Evolutionary conservation across 2,113 vertebrate species (phyloP), one percentile per base, ranked within the genome.

Genomic region (Corapipo altera): DNA sequence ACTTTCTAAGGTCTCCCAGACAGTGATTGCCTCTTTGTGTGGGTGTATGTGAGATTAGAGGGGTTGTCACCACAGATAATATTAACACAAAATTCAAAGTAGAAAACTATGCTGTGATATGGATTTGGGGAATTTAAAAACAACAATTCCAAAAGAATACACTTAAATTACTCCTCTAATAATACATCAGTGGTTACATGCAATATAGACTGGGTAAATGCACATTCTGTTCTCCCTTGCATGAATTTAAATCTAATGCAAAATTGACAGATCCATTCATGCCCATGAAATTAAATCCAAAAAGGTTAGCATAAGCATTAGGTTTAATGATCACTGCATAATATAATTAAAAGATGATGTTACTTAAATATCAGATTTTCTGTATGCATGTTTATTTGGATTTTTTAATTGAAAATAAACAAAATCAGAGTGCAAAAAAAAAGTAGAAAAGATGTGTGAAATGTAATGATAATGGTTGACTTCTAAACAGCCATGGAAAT

Each of bases 401-500:
- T 58, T 86, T 97, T 90, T 97, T 97, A 96, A 98, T 95, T 97
- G 96, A 97, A 98, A 98, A 98, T 97, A 98, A 98, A 98, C 98
- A 98, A 98, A 97, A 98, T 97, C 93, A 74, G 91, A 97, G 75
- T 92, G 90, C 1, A 83, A 74, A 97, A 89, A 71, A 95, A 95
- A 95, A 92, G 61, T 94, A 93, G 94, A 96, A 97, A 95, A 97
- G 97, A 97, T 97, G 95, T 94, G 91, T 97, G 97, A 97, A 97
- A 98, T 97, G 94, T 98, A 98, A 98, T 98, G 97, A 98, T 98
- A 98, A 98, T 97, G 97, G 96, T 97, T 98, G 98, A 98, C 98
- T 98, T 98, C 98, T 97, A 98, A 98, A 98, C 97, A 98, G 97
- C 98, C 93, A 82, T 89, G 97, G 97, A 98, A 98, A 98, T 98